Conservation (phyloP, 2,113 vertebrate species). For the Ovibos moschatus region DNA sequence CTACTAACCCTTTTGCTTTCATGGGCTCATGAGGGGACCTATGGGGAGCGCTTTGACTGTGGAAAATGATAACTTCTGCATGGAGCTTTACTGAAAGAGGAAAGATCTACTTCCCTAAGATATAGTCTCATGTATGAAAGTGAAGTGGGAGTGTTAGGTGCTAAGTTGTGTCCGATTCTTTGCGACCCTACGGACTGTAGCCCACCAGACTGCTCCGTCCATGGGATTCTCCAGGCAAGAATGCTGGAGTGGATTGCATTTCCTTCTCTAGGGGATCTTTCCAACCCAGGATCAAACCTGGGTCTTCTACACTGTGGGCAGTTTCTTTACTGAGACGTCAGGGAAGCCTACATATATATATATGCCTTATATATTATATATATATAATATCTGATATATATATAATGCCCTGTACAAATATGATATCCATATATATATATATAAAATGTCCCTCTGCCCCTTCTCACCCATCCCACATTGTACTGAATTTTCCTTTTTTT, state of each 20-base stretch:
- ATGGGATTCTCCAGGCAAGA: not conserved
- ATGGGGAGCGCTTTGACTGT: not conserved
- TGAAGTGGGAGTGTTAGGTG: not conserved
- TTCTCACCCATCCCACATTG: not conserved
- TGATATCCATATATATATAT: not conserved
- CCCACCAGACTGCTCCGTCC: not conserved
- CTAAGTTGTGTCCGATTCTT: not conserved
- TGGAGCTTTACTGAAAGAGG: not conserved
- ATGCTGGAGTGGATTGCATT: not conserved
- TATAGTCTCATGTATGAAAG: not conserved
- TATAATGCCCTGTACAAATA: not conserved
- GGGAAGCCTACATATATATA: not conserved
- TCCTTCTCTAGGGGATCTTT: not conserved
- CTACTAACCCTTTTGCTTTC: not conserved
- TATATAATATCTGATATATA: not conserved
- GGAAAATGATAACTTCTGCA: not conserved
- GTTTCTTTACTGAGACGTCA: not conserved
- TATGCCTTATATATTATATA: not conserved
- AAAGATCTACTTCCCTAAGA: not conserved
- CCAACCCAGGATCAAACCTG: not conserved
- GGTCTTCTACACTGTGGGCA: not conserved
- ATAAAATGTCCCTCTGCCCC: no score
- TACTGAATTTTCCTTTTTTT: not conserved
- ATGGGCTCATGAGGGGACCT: not conserved
- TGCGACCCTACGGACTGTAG: fast-evolving